Evolutionary conservation across 2,888 invertebrate genomes (phyloP).

Genomic region (Apocheima hispidaria): DNA sequence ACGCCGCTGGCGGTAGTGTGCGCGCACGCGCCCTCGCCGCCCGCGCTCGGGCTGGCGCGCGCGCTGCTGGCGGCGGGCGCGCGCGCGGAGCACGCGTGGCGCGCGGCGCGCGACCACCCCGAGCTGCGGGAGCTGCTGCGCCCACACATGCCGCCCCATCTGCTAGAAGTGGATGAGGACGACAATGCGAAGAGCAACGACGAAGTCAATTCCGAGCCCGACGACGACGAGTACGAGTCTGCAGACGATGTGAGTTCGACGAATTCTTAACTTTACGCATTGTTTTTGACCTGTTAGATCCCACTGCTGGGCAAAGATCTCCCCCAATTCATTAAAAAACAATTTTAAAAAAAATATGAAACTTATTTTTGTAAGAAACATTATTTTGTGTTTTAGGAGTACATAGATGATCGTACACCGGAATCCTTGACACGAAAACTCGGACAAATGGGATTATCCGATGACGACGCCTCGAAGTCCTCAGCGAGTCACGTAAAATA

Average conservation of each 20-base stretch:
- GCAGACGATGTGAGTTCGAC: conserved; percentile 75
- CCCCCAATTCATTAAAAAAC: no score
- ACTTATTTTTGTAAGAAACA: neutral
- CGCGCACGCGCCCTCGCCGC: conserved; percentile 16
- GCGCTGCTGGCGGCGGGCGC: conserved; percentile 46
- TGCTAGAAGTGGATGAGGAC: conserved; percentile 69
- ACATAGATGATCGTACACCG: conserved; percentile 61
- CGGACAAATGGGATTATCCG: conserved; percentile 63
- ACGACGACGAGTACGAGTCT: conserved; percentile 71
- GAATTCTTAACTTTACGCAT: no score
- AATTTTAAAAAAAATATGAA: no score
- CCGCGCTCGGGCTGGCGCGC: neutral
- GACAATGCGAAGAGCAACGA: conserved; percentile 27
- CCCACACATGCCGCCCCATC: neutral
- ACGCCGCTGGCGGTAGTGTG: conserved; percentile 7
- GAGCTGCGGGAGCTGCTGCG: conserved; percentile 34
- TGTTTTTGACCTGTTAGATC: no score
- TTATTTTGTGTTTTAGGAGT: conserved; percentile 56
- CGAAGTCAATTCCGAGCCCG: conserved; percentile 44
- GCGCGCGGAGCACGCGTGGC: conserved; percentile 2
- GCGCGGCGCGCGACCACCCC: neutral
- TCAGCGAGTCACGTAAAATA: conserved; percentile 49
- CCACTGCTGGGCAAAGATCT: no score
- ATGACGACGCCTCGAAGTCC: conserved; percentile 60
- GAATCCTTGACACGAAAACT: conserved; percentile 63